These are phyloP conservation scores for Paramuricea clavata DNA, from an alignment of 92 coral and sea anemone genomes.

Conservation along the genomic window DNA sequence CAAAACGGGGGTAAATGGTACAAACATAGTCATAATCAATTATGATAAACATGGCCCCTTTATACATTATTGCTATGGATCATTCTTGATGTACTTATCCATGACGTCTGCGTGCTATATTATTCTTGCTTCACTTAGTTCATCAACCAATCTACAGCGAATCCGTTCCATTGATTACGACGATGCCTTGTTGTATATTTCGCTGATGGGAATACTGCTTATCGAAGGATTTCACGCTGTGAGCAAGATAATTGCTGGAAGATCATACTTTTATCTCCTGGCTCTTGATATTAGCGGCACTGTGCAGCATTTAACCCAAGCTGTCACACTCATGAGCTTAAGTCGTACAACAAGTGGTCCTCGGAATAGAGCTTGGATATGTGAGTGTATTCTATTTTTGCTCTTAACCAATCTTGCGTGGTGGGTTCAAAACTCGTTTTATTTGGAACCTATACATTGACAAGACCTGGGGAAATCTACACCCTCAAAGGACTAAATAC, in stretches of 20 bases:
- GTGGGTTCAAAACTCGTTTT: conserved; percentile 6
- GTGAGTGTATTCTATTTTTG: neutral
- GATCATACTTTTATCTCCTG: neutral
- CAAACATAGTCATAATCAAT: no score
- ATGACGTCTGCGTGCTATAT: neutral
- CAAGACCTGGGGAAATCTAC: neutral
- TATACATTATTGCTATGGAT: neutral
- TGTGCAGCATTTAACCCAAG: conserved; percentile 17
- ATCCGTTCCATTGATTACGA: conserved; percentile 2
- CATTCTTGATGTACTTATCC: neutral
- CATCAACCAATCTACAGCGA: neutral
- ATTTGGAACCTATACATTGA: neutral
- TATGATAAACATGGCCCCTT: neutral
- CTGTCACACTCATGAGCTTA: neutral
- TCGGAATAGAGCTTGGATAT: neutral
- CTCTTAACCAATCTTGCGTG: neutral
- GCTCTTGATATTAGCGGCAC: neutral
- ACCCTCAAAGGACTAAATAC: neutral
- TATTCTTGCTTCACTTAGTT: neutral
- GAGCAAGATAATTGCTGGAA: neutral
- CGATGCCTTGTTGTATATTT: neutral
- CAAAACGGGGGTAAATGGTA: no score
- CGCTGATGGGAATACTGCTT: conserved; percentile 4
- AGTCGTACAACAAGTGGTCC: neutral
- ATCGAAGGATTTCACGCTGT: neutral